These are phyloP conservation scores for Cisticola juncidis DNA, from an alignment of 2,113 vertebrate species.

Conservation along the genomic window DNA sequence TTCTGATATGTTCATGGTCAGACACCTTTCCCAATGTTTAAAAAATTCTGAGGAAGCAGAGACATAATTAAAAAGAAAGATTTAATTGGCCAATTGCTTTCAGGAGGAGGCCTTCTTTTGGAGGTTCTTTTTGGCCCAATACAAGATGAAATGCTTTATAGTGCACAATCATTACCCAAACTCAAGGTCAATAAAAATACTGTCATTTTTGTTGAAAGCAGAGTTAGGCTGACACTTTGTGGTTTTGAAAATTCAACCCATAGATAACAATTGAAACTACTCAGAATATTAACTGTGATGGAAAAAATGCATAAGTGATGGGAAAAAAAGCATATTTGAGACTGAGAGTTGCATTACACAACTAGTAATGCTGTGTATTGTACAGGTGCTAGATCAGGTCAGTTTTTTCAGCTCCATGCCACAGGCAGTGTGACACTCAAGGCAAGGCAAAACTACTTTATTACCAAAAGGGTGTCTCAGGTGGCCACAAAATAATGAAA, in stretches of 20 bases:
- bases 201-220: neutral
- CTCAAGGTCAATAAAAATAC: neutral
- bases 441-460: neutral
- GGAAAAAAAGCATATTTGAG: slow-evolving; percentile 31
- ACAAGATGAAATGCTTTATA: neutral
- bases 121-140: neutral
- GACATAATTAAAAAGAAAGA: neutral
- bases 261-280: slow-evolving; percentile 26
- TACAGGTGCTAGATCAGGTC: neutral
- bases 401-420: neutral
- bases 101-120: neutral
- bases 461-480: neutral
- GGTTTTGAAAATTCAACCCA: slow-evolving; percentile 10
- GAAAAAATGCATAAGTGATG: slow-evolving; percentile 18
- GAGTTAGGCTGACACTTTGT: neutral
- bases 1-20: neutral
- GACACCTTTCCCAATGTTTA: neutral
- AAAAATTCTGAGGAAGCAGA: neutral
- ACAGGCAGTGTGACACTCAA: neutral
- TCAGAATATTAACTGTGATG: slow-evolving; percentile 2
- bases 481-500: neutral
- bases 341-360: neutral
- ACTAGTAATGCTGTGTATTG: neutral
- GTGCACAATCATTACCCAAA: neutral
- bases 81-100: neutral